A percentile compares a stretch with the other conserved stretches of the same genome.
Conservation (phyloP, 2,888 invertebrate genomes). For the Synanthedon andrenaeformis region DNA sequence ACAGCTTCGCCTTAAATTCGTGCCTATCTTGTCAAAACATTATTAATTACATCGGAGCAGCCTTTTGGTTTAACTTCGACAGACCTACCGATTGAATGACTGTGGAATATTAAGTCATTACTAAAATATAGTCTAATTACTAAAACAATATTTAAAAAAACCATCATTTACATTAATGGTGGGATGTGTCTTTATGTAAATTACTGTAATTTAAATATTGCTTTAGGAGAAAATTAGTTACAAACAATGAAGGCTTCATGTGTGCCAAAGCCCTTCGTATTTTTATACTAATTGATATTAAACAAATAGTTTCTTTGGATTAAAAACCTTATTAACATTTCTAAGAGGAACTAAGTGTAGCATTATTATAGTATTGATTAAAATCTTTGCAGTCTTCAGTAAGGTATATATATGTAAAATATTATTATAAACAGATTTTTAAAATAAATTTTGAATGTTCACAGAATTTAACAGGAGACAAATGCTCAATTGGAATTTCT, state of each 20-base stretch:
- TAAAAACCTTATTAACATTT: conserved; percentile 60
- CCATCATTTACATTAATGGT: conserved; percentile 57
- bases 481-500: conserved; percentile 58
- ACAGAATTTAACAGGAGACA: conserved; percentile 24
- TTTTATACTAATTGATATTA: conserved; percentile 43
- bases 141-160: conserved; percentile 63
- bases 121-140: conserved; percentile 47
- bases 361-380: conserved; percentile 28
- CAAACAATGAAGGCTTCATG: conserved; percentile 27
- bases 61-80: conserved; percentile 59
- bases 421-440: conserved; percentile 20
- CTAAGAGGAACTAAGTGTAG: conserved; percentile 67
- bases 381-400: conserved; percentile 23
- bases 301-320: conserved; percentile 61
- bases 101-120: conserved; percentile 64
- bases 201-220: conserved; percentile 60
- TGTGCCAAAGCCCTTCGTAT: conserved; percentile 25
- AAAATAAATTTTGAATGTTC: conserved; percentile 15
- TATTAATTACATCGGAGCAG: conserved; percentile 64
- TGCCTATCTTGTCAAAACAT: conserved; percentile 61
- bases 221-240: conserved; percentile 45
- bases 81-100: conserved; percentile 55
- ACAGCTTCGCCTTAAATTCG: conserved; percentile 69
- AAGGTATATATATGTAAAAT: conserved; percentile 14
- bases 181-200: conserved; percentile 50